Conservation (phyloP, 2,797 vertebrate species). For the Amniataba percoides region DNA sequence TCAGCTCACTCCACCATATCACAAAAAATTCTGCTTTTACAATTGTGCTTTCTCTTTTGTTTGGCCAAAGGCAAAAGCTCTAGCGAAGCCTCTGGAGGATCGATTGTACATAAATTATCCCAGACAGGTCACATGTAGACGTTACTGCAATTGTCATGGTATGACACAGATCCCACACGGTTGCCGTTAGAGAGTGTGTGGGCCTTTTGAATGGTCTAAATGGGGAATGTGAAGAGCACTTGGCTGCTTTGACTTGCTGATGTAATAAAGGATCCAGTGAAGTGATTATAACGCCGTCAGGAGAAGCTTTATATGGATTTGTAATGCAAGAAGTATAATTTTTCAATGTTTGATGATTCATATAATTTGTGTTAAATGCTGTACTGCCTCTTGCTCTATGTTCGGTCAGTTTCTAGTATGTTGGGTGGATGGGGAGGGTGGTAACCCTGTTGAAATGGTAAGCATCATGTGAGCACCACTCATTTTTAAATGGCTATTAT, state of each 20-base stretch:
- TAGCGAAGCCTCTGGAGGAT: background rate
- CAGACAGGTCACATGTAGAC: conserved; percentile 34
- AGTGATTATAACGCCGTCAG: conserved; percentile 48
- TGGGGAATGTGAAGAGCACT: conserved; percentile 44
- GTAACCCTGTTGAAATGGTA: conserved; percentile 38
- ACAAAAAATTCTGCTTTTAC: background rate
- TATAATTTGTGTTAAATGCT: conserved; percentile 61
- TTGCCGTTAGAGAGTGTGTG: conserved; percentile 22
- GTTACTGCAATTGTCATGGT: conserved; percentile 13
- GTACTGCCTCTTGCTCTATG: conserved; percentile 36
- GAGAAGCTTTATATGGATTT: conserved; percentile 54
- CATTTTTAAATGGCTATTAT: conserved; percentile 28
- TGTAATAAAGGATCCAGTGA: conserved; percentile 47
- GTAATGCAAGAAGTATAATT: conserved; percentile 42
- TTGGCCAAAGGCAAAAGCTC: background rate
- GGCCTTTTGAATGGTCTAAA: conserved; percentile 36
- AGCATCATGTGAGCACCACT: conserved; percentile 37
- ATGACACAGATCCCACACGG: conserved; percentile 30
- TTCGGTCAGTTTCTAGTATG: conserved; percentile 24
- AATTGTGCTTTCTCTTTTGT: background rate
- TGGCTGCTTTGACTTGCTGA: conserved; percentile 42
- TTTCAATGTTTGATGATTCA: conserved; percentile 63
- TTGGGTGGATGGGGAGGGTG: background rate
- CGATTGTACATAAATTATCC: conserved; percentile 7
- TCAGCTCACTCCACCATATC: background rate